Evolutionary conservation across 1,140 invertebrate species (phyloP).

Genomic region (Druon quercuslanigerum): DNA sequence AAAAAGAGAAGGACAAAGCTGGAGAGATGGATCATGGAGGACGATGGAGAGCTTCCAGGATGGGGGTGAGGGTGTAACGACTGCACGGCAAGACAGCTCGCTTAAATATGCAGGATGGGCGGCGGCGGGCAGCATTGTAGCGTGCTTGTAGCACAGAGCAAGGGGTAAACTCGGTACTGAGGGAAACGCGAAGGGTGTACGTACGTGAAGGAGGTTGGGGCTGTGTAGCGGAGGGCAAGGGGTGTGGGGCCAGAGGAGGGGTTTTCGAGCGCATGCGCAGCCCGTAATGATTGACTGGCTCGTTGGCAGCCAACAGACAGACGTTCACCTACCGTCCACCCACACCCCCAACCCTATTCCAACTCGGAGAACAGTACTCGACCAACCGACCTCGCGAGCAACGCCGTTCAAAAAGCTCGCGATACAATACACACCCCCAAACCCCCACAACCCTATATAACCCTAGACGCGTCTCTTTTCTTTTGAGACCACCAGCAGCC

Average conservation of each 20-base stretch:
- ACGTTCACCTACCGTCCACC: conserved; percentile 68
- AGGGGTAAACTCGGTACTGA: conserved; percentile 68
- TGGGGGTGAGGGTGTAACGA: conserved; percentile 59
- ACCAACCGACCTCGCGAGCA: conserved; percentile 54
- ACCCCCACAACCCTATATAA: conserved; percentile 36
- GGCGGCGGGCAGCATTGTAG: conserved; percentile 71
- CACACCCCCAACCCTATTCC: conserved; percentile 48
- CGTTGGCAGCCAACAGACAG: conserved; percentile 76
- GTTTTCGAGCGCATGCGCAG: conserved; percentile 67
- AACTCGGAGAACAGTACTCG: conserved; percentile 42
- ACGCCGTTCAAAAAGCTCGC: conserved; percentile 72
- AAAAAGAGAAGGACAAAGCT: conserved; percentile 21
- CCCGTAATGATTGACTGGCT: conserved; percentile 77
- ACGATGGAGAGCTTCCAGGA: conserved; percentile 26
- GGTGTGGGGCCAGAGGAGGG: conserved; percentile 51
- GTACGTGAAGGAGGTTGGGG: conserved; percentile 42
- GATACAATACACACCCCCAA: conserved; percentile 64
- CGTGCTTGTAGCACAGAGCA: conserved; percentile 69
- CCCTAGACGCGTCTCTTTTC: conserved; percentile 49
- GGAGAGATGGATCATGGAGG: conserved; percentile 29
- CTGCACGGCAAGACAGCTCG: conserved; percentile 72
- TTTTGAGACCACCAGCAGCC: conserved; percentile 48
- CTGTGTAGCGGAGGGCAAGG: conserved; percentile 46
- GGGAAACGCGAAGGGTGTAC: conserved; percentile 64
- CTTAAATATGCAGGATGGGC: conserved; percentile 76